Conservation (phyloP, 2,797 vertebrate genomes). For the Argya squamiceps region DNA sequence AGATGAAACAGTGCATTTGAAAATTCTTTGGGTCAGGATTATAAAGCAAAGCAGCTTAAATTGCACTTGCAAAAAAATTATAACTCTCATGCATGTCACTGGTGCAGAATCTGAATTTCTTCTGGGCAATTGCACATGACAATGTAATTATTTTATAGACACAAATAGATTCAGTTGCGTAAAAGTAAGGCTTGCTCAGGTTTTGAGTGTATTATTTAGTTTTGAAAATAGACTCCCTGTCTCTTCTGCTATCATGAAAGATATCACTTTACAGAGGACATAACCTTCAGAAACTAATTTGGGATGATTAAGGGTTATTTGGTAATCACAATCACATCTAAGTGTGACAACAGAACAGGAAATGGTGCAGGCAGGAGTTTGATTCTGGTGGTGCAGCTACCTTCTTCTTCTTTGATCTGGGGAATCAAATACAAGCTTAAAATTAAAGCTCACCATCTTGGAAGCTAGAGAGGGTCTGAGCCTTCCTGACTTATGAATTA, state of each 20-base stretch:
- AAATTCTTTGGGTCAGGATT: background rate
- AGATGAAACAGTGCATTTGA: background rate
- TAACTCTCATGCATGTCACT: background rate
- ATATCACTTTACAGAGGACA: background rate
- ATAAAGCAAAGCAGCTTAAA: background rate
- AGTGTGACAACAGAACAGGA: background rate
- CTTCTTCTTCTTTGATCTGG: background rate
- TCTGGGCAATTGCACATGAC: background rate
- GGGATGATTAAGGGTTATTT: background rate
- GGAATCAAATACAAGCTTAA: background rate
- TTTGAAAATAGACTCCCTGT: background rate
- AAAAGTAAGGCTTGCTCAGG: background rate
- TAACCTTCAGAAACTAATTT: background rate
- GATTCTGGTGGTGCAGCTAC: background rate
- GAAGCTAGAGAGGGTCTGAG: slow-evolving; percentile 64
- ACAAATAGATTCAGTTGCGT: background rate
- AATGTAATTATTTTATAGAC: background rate
- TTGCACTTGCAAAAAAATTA: background rate
- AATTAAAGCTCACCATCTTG: slow-evolving; percentile 73
- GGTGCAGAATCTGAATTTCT: background rate
- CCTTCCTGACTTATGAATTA: slow-evolving; percentile 74
- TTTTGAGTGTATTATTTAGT: background rate
- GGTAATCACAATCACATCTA: background rate
- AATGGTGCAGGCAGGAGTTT: background rate
- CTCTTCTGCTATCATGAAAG: background rate